A percentile compares a stretch with the other conserved stretches of the same genome.
These are phyloP conservation scores for Synergus gifuensis DNA, from an alignment of 2,888 invertebrate species.

Conservation along the genomic window DNA sequence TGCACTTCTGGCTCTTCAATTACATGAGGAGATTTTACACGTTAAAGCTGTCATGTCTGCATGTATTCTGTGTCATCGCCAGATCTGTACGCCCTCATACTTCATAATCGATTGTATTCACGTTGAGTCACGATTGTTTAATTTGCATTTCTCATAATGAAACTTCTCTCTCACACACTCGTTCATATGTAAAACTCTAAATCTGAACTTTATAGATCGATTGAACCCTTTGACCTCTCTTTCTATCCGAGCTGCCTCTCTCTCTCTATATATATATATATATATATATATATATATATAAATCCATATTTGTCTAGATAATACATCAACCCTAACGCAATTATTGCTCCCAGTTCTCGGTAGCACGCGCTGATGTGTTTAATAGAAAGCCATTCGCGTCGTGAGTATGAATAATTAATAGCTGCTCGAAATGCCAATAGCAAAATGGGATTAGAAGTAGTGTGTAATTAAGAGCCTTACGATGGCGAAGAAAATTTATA, in stretches of 20 bases:
- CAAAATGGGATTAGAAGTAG: slow-evolving; percentile 28
- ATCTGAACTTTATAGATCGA: not conserved
- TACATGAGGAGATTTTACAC: slow-evolving; percentile 24
- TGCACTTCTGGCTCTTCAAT: slow-evolving; percentile 21
- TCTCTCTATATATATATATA: no score
- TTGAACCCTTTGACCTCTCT: not conserved
- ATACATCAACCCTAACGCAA: not conserved
- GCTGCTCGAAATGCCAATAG: slow-evolving; percentile 24
- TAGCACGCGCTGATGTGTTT: slow-evolving; percentile 21
- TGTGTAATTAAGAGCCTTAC: slow-evolving; percentile 26
- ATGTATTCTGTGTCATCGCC: slow-evolving; percentile 29
- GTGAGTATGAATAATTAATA: slow-evolving; percentile 33
- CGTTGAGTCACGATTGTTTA: slow-evolving; percentile 23
- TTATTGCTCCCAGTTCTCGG: slow-evolving; percentile 9
- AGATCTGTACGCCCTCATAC: slow-evolving; percentile 26
- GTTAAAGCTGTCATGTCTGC: slow-evolving; percentile 28
- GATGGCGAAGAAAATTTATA: slow-evolving; percentile 22
- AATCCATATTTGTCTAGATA: not conserved
- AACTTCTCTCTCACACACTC: not conserved
- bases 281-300: no score
- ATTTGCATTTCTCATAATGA: not conserved
- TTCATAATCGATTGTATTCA: slow-evolving; percentile 39
- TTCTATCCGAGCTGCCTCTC: not conserved
- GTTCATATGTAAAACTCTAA: not conserved
- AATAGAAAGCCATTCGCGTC: slow-evolving; percentile 25